A percentile compares a stretch with the other conserved stretches of the same genome.
These are phyloP conservation scores for Argopecten irradians DNA, from an alignment of 1,140 invertebrate species.

Conservation along the genomic window DNA sequence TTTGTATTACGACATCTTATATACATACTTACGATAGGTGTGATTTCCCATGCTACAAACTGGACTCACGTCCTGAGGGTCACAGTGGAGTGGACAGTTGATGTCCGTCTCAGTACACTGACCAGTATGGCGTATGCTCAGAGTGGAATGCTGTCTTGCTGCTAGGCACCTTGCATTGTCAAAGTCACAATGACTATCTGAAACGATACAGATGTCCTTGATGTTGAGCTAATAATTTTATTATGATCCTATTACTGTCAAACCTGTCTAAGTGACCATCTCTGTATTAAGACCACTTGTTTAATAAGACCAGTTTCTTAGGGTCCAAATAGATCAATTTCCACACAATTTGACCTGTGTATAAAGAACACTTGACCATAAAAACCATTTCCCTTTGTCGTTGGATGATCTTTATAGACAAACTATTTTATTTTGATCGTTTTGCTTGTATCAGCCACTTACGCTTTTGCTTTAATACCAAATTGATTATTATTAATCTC, in stretches of 20 bases:
- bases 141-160: background rate
- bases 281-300: too few species aligned
- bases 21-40: constrained; percentile 41
- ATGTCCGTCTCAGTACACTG: constrained; percentile 28
- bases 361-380: too few species aligned
- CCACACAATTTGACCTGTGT: too few species aligned
- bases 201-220: background rate
- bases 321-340: too few species aligned
- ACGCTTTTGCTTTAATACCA: too few species aligned
- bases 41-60: constrained; percentile 46
- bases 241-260: background rate
- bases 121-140: constrained; percentile 33
- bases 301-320: too few species aligned
- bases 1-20: background rate
- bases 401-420: too few species aligned
- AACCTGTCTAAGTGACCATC: too few species aligned
- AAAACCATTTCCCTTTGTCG: too few species aligned
- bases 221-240: background rate
- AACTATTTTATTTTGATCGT: too few species aligned
- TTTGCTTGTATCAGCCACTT: too few species aligned
- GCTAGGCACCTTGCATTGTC: constrained; percentile 34
- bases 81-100: constrained; percentile 37
- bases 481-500: too few species aligned
- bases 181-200: constrained; percentile 43
- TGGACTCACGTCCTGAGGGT: constrained; percentile 33